Conservation (phyloP, 1,140 invertebrate genomes). For the Macrosteles quadrilineatus region DNA sequence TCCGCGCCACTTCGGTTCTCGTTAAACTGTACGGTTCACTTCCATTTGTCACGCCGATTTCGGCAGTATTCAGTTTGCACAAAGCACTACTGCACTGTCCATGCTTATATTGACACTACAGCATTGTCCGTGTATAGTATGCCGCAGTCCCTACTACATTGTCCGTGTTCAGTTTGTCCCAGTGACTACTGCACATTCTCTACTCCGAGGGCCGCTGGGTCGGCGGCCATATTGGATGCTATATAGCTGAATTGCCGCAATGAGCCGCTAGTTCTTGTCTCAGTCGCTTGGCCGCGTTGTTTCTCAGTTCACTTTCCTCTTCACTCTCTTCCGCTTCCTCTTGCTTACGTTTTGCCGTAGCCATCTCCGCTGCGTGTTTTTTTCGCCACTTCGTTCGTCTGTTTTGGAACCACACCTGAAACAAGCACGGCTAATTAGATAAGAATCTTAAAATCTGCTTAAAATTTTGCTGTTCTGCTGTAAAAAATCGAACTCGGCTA, state of each 20-base stretch:
- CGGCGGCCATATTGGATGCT: constrained; percentile 36
- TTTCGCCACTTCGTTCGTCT: constrained; percentile 99
- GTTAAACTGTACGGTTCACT: too few species aligned
- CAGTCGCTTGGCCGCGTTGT: constrained; percentile 56
- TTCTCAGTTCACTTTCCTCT: constrained; percentile 52
- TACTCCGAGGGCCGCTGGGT: constrained; percentile 4
- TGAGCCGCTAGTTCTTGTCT: constrained; percentile 58
- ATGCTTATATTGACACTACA: too few species aligned
- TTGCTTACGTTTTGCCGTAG: constrained; percentile 94
- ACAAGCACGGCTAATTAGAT: too few species aligned
- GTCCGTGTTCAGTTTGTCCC: neutral
- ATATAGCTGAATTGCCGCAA: constrained; percentile 41
- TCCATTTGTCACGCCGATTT: too few species aligned
- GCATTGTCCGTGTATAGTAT: too few species aligned
- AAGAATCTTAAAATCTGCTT: too few species aligned
- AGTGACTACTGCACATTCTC: neutral
- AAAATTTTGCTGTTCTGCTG: too few species aligned
- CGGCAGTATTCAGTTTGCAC: too few species aligned
- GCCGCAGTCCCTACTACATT: neutral
- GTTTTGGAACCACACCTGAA: constrained; percentile 99
- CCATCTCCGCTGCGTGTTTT: constrained; percentile 99
- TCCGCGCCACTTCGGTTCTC: too few species aligned
- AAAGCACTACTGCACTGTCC: too few species aligned
- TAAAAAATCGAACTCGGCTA: too few species aligned
- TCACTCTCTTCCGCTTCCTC: constrained; percentile 78